Conservation (phyloP, 2,888 invertebrate genomes). For the Quadroppia sp. region DNA sequence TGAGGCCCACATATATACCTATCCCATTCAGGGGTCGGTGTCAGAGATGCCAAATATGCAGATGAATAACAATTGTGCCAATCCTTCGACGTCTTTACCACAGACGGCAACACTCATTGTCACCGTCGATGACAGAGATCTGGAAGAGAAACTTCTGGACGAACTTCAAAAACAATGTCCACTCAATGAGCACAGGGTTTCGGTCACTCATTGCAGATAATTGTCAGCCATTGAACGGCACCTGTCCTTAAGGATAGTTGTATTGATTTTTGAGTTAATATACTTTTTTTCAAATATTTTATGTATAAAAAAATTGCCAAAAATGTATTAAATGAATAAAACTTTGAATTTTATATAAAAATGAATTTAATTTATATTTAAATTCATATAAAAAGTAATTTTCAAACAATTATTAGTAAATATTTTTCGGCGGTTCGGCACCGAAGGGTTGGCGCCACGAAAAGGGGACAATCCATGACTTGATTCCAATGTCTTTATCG, state of each 20-base stretch:
- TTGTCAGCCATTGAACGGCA: too few relatives aligned
- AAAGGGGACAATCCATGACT: slow-evolving; percentile 35
- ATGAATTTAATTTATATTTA: too few relatives aligned
- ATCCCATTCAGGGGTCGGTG: slow-evolving; percentile 44
- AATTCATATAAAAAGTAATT: too few relatives aligned
- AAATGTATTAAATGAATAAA: too few relatives aligned
- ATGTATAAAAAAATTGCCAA: too few relatives aligned
- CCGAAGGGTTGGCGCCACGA: slow-evolving; percentile 39
- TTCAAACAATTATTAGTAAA: background rate
- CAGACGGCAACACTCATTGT: slow-evolving; percentile 30
- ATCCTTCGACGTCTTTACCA: background rate
- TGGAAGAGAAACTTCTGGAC: slow-evolving; percentile 31
- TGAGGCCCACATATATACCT: slow-evolving; percentile 48
- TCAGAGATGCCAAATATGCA: slow-evolving; percentile 23
- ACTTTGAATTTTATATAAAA: too few relatives aligned
- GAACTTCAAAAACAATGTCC: slow-evolving; percentile 31
- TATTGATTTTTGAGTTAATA: background rate
- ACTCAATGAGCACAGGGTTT: slow-evolving; percentile 27
- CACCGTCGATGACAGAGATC: slow-evolving; percentile 31
- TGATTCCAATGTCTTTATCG: background rate
- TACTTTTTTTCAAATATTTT: background rate
- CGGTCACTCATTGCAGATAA: slow-evolving; percentile 29
- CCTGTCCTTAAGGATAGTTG: background rate
- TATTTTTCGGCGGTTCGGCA: slow-evolving; percentile 33
- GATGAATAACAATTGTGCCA: slow-evolving; percentile 25